A percentile compares a stretch with the other conserved stretches of the same genome.
Evolutionary conservation across 1,140 invertebrate species (phyloP).

Genomic region (Idris sp.): DNA sequence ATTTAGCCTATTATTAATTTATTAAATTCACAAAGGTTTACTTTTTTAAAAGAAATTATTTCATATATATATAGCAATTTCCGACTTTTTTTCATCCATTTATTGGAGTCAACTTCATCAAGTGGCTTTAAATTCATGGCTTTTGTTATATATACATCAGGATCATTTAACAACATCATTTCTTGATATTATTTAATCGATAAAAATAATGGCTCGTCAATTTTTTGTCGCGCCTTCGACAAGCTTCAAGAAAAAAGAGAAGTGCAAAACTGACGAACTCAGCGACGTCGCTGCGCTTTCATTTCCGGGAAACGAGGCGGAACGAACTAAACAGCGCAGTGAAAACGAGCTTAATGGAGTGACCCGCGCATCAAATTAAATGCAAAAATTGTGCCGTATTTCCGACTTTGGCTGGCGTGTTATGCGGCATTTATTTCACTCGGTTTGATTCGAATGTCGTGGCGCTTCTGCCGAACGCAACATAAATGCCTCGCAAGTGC

Average conservation of each 20-base stretch:
- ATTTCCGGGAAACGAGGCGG: slow-evolving; percentile 50
- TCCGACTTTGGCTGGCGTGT: slow-evolving; percentile 18
- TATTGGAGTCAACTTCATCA: too few species aligned
- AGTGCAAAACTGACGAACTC: slow-evolving; percentile 32
- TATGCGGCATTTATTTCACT: slow-evolving; percentile 46
- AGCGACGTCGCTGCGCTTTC: slow-evolving; percentile 37
- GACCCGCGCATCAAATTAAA: slow-evolving; percentile 45
- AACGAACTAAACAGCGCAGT: slow-evolving; percentile 35
- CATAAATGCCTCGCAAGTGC: slow-evolving; percentile 13
- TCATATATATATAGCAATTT: too few species aligned
- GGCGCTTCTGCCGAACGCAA: slow-evolving; percentile 14
- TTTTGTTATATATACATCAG: slow-evolving; percentile 6
- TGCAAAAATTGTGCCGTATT: slow-evolving; percentile 36
- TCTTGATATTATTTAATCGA: slow-evolving; percentile 37
- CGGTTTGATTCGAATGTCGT: slow-evolving; percentile 33
- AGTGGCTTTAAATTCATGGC: slow-evolving; percentile 2
- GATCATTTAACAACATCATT: slow-evolving; percentile 15
- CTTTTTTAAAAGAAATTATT: too few species aligned
- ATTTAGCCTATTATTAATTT: too few species aligned
- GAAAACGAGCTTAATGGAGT: slow-evolving; percentile 43
- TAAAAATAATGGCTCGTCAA: slow-evolving; percentile 43
- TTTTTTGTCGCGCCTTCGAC: slow-evolving; percentile 29
- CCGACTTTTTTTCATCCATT: too few species aligned
- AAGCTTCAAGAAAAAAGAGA: slow-evolving; percentile 9
- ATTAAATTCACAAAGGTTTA: too few species aligned